Evolutionary conservation across 2,888 invertebrate genomes (phyloP).

Genomic region (Acleris literana): DNA sequence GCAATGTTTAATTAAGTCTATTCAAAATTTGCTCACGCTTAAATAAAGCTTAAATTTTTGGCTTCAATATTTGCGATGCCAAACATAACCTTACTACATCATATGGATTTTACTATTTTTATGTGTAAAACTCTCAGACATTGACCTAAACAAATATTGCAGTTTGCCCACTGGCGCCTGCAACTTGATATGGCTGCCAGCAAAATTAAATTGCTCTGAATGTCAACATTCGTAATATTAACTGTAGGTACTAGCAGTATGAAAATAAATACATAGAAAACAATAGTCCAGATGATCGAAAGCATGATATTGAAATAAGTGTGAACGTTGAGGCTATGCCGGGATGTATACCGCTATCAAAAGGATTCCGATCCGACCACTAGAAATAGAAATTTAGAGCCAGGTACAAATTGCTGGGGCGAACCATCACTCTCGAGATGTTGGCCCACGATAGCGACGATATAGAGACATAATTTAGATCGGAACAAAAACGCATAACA

Average conservation of each 20-base stretch:
- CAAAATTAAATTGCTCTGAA: constrained; percentile 24
- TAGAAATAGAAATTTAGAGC: constrained; percentile 62
- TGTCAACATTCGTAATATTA: constrained; percentile 10
- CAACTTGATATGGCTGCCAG: constrained; percentile 58
- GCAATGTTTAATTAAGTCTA: constrained; percentile 26
- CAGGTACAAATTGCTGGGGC: constrained; percentile 79
- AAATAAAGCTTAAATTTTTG: background rate
- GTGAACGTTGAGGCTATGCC: constrained; percentile 25
- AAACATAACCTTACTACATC: background rate
- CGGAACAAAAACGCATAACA: constrained; percentile 66
- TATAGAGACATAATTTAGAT: constrained; percentile 82
- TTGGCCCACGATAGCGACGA: constrained; percentile 73
- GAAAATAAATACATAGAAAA: too few relatives aligned
- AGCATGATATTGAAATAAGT: constrained; percentile 5
- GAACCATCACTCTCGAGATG: constrained; percentile 73
- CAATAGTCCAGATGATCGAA: background rate
- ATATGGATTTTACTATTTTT: constrained; percentile 4
- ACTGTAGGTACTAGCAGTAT: background rate
- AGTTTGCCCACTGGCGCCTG: constrained; percentile 80
- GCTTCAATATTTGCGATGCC: constrained; percentile 7
- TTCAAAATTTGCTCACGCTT: constrained; percentile 4
- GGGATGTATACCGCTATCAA: constrained; percentile 44
- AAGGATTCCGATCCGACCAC: constrained; percentile 56
- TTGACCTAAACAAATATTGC: constrained; percentile 71
- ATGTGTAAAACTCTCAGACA: constrained; percentile 41